These are phyloP conservation scores for Rhinopomastus cyanomelas DNA, from an alignment of 2,113 vertebrate genomes.

Conservation along the genomic window DNA sequence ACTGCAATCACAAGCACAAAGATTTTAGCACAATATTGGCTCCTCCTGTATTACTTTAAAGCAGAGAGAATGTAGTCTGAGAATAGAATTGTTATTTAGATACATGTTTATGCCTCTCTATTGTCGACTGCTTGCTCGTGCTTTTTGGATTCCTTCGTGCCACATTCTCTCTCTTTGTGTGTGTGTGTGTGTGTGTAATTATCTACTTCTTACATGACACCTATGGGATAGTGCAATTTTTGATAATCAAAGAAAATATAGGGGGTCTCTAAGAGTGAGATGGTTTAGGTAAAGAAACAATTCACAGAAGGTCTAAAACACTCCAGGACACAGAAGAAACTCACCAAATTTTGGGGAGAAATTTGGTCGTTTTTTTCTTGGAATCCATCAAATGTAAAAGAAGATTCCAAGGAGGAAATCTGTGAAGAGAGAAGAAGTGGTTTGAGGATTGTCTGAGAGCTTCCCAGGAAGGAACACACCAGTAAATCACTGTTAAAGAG, in stretches of 20 bases:
- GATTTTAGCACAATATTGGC: slow-evolving; percentile 18
- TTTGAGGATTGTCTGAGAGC: not conserved
- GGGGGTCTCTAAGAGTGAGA: not conserved
- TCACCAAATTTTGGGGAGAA: not conserved
- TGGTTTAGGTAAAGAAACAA: not conserved
- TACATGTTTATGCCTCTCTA: not conserved
- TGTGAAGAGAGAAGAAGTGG: not conserved
- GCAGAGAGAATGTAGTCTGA: not conserved
- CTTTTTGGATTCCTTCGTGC: not conserved
- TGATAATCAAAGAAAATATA: not conserved
- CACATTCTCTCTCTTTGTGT: not conserved
- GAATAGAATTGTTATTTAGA: not conserved
- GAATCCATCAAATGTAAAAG: not conserved
- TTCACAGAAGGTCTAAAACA: not conserved
- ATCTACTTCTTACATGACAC: not conserved
- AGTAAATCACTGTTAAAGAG: not conserved
- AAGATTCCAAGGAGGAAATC: not conserved
- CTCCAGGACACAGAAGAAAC: not conserved
- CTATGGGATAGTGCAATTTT: not conserved
- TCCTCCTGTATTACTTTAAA: not conserved
- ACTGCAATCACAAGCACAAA: not conserved
- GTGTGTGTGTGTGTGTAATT: not conserved
- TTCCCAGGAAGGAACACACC: not conserved
- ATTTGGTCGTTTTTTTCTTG: not conserved
- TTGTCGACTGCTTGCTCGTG: not conserved